Evolutionary conservation across 2,888 invertebrate genomes (phyloP).

Genomic region (Aleiodes testaceus): DNA sequence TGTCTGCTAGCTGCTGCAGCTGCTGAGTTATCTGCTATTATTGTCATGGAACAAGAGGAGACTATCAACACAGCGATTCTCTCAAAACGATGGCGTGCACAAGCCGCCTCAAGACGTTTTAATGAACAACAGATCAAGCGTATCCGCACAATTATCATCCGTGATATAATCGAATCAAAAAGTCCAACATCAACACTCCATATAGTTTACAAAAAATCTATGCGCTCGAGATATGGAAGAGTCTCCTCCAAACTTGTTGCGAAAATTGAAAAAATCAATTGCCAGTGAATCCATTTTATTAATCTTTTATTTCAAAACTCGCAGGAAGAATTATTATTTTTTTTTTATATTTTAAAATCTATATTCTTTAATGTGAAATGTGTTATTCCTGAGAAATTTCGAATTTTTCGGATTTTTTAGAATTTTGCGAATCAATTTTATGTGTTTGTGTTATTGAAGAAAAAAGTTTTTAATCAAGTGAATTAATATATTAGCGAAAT

Average conservation of each 20-base stretch:
- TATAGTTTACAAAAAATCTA: not conserved
- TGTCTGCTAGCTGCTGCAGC: not conserved
- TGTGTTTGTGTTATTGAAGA: too few species aligned
- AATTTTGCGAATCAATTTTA: too few species aligned
- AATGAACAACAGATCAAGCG: not conserved
- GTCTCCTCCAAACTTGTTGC: not conserved
- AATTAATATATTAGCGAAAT: too few species aligned
- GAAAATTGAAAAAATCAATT: conserved; percentile 2
- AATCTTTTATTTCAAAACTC: too few species aligned
- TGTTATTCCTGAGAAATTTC: too few species aligned
- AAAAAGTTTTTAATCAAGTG: too few species aligned
- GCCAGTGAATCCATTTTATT: too few species aligned
- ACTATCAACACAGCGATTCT: not conserved
- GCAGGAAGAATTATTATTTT: too few species aligned
- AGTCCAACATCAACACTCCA: not conserved
- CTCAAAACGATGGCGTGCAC: not conserved
- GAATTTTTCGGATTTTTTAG: too few species aligned
- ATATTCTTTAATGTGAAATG: too few species aligned
- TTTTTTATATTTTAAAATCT: too few species aligned
- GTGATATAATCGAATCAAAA: not conserved
- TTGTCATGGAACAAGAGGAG: not conserved
- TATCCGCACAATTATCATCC: not conserved
- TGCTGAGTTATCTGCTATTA: not conserved
- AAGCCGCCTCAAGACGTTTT: not conserved
- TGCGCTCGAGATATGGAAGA: not conserved